phyloP scores from a whole-genome alignment of 1,140 invertebrate genomes.

The Pomacea maculata region DNA sequence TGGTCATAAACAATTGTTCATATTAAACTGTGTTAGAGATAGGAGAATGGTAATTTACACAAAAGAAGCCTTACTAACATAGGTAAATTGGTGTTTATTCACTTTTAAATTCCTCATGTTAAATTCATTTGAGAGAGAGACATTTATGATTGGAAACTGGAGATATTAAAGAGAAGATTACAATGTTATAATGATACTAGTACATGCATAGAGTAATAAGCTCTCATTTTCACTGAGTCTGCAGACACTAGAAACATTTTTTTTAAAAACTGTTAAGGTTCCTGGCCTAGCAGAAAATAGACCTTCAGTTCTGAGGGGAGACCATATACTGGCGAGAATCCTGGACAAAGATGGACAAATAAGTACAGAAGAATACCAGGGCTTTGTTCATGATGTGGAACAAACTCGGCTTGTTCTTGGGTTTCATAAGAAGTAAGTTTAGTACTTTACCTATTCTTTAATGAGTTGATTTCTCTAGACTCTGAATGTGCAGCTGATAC shows the following conservation, averaged over 20 bases:
- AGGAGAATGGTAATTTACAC: background rate
- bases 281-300: slow-evolving; percentile 83
- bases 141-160: too few relatives aligned
- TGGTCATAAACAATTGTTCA: background rate
- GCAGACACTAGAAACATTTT: background rate
- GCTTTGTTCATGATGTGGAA: slow-evolving; percentile 78
- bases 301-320: slow-evolving; percentile 83
- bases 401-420: slow-evolving; percentile 74
- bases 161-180: too few relatives aligned
- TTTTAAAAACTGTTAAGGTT: slow-evolving; percentile 70
- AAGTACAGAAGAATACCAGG: slow-evolving; percentile 72
- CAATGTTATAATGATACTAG: background rate
- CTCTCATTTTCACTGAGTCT: background rate
- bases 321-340: slow-evolving; percentile 72
- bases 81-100: too few relatives aligned
- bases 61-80: background rate
- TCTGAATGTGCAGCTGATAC: too few relatives aligned
- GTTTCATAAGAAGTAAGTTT: slow-evolving; percentile 75
- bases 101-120: too few relatives aligned
- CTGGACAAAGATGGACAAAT: slow-evolving; percentile 35
- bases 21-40: background rate
- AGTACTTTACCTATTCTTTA: background rate
- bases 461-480: too few relatives aligned
- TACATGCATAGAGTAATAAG: background rate
- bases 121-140: too few relatives aligned